Evolutionary conservation across 2,797 vertebrate genomes (phyloP), one percentile per base, ranked within the genome.

Genomic region (Anguilla megastoma): DNA sequence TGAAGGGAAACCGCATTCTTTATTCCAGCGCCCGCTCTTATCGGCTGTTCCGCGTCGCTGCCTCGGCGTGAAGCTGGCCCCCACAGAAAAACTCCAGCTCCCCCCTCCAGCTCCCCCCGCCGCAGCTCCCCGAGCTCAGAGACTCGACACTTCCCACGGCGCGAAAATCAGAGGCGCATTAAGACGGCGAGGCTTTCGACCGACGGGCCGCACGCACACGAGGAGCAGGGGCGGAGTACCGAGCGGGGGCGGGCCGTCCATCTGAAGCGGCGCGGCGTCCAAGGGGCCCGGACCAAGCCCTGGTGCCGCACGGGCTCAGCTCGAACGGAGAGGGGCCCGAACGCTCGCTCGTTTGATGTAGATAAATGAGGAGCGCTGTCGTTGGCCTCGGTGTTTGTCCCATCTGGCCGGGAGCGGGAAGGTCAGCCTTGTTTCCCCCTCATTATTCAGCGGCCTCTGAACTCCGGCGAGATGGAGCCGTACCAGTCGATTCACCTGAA

Each of bases 401-500:
- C 87, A 63, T 74, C 41, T 74, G 60, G 50, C 10, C 82, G 33
- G 82, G 48, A 48, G 50, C n/a, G n/a, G 7, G 79, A n/a, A 82
- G 79, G 79, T 82, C 79, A 48, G 79, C 41, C 79, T 50, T 50
- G 24, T 50, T 82, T 82, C 79, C 79, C 36, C 83, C 52, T 84
- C 83, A 84, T 84, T 84, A 84, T 82, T 82, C 79, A 50, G n/a
- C 79, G 24, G 18, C 79, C 45, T 48, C 79, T 82, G 79, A 82
- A 82, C 79, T 82, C 79, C 24, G 41, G 18, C 45, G 79, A 50
- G 79, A 82, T n/a, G 45, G 79, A 82, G 45, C 4, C 79, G 45
- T n/a, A 82, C 79, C 8, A 82, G 79, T 82, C 79, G 21, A 48
- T 45, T 50, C 79, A 82, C 79, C 41, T 82, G 79, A 82, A 82